These are phyloP conservation scores for Lacanobia wlatinum DNA, from an alignment of 2,888 invertebrate species.

Conservation along the genomic window DNA sequence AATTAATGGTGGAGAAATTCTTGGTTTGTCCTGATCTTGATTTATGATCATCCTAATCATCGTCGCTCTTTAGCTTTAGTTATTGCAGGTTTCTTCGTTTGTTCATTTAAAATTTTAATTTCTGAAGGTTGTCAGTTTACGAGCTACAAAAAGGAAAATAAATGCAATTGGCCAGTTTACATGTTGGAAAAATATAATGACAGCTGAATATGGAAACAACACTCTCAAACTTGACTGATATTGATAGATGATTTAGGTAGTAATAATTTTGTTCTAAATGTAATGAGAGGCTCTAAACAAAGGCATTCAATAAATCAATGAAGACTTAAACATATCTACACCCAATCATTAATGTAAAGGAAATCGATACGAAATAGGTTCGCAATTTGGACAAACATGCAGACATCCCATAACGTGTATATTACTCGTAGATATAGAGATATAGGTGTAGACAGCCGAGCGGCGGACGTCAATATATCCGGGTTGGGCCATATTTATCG, in stretches of 20 bases:
- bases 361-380: slow-evolving; percentile 25
- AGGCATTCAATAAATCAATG: not conserved
- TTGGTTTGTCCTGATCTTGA: not conserved
- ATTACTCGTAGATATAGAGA: not conserved
- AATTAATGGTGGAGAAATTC: not conserved
- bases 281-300: not conserved
- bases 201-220: not conserved
- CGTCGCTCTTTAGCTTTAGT: not conserved
- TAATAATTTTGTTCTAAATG: not conserved
- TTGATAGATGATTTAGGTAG: not conserved
- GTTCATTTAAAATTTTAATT: not conserved
- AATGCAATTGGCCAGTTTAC: not conserved
- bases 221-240: not conserved
- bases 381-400: slow-evolving; percentile 39
- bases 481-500: slow-evolving; percentile 58
- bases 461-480: slow-evolving; percentile 62
- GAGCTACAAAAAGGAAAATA: no score
- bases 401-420: slow-evolving; percentile 29
- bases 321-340: not conserved
- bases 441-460: slow-evolving; percentile 31
- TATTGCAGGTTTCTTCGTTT: not conserved
- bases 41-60: not conserved
- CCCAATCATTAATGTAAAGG: not conserved
- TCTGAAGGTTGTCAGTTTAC: no score
- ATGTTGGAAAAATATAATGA: not conserved